Base-by-base conservation (phyloP, 2,888 invertebrate species). In the Ptilodon capucinus region DNA sequence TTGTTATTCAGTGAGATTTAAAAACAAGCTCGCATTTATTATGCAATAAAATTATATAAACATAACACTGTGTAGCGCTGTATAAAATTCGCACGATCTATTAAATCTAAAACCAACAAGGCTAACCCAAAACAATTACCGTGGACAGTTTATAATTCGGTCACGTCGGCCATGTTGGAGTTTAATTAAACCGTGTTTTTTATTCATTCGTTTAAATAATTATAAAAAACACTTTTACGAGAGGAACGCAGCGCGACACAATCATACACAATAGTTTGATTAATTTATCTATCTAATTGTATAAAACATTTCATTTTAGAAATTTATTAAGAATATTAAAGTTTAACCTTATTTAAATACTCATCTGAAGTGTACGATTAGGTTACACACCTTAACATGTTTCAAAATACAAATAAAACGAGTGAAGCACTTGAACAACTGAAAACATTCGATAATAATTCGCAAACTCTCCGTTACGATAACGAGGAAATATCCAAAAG, bases 61-160 rank as follows among this genome's bases (percentile, higher is more conserved):
- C n/a, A 36, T 11, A n/a, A 18, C 2, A 18, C n/a, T n/a, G 16
- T 18, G 17, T 13, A 19, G 21, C 1, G 8, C 2, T 0, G 13
- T 21, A 2, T 21, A 19, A 13, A 39, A 39, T 13, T 6, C 40
- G 34, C 43, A 36, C 44, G 48, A 57, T 50, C 42, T 46, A 43
- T 59, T 63, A 68, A 67, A 72, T 70, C 65, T 65, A 69, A 72
- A 64, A 68, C 50, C 65, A 70, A 68, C 71, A 71, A 59, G 49
- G 51, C 57, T 49, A 62, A 62, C 61, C 61, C 60, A 71, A 68
- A 71, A 62, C 60, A 68, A 62, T 70, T 64, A 66, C 54, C 48
- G 39, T 19, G 52, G 47, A 46, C 59, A 46, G 56, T 68, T 69
- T 57, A 64, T 64, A 72, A 59, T 60, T 56, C 55, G 50, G 66